A percentile compares a stretch with the other conserved stretches of the same genome.
Conservation (phyloP, 2,888 invertebrate species). For the Netelia melanura region DNA sequence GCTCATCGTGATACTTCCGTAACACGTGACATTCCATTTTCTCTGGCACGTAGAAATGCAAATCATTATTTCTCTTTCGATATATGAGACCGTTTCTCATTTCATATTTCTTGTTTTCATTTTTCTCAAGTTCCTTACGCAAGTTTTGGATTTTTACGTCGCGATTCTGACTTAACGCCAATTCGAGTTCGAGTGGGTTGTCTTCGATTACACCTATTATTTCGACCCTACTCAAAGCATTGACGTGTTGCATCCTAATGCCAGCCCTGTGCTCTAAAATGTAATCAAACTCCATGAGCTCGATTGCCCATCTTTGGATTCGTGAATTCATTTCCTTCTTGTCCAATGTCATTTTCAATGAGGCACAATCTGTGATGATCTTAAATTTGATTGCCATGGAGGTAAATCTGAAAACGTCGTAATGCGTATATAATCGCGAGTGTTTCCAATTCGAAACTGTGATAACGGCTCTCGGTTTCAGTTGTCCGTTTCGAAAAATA, state of each 20-base stretch:
- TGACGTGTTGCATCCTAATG: constrained; percentile 73
- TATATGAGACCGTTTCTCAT: constrained; percentile 70
- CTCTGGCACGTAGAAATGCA: constrained; percentile 68
- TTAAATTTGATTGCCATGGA: constrained; percentile 74
- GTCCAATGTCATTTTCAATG: constrained; percentile 71
- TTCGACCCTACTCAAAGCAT: constrained; percentile 71
- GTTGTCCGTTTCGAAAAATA: constrained; percentile 77
- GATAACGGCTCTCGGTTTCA: constrained; percentile 73
- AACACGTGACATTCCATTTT: constrained; percentile 62
- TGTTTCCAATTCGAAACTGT: constrained; percentile 79
- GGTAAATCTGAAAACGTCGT: constrained; percentile 72
- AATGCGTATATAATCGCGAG: constrained; percentile 70
- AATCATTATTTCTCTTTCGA: constrained; percentile 45
- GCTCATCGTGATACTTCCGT: constrained; percentile 67
- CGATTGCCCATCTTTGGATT: constrained; percentile 75
- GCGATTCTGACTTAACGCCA: constrained; percentile 55
- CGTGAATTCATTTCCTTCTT: constrained; percentile 76
- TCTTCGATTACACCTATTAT: constrained; percentile 45
- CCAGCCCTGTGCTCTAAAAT: constrained; percentile 70
- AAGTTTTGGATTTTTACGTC: constrained; percentile 47
- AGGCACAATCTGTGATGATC: constrained; percentile 76
- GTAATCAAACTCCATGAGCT: constrained; percentile 73
- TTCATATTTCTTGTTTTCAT: constrained; percentile 62
- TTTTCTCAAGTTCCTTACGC: constrained; percentile 34
- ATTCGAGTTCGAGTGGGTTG: constrained; percentile 60